Evolutionary conservation across 2,888 invertebrate genomes (phyloP).

Genomic region (Epiperipatus broadwayi): DNA sequence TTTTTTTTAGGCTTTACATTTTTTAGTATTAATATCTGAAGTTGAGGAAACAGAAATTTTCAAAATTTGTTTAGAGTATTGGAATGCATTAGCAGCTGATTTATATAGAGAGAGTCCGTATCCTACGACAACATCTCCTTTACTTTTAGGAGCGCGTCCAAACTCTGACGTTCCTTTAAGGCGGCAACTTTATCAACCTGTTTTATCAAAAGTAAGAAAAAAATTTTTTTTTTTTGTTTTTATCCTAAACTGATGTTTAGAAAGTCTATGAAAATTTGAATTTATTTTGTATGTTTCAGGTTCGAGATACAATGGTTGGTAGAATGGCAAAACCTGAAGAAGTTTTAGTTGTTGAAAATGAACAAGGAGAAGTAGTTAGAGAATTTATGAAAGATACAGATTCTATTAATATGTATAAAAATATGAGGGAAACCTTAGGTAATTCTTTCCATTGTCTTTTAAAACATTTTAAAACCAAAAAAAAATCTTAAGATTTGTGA

Average conservation of each 20-base stretch:
- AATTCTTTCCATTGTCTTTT: slow-evolving; percentile 1
- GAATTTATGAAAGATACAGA: slow-evolving; percentile 99
- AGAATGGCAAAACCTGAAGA: slow-evolving; percentile 99
- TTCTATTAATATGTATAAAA: slow-evolving; percentile 95
- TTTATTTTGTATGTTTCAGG: slow-evolving; percentile 27
- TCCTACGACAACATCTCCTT: slow-evolving; percentile 25
- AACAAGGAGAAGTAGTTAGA: slow-evolving; percentile 95
- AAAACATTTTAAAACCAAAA: neutral
- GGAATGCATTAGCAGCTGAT: slow-evolving; percentile 81
- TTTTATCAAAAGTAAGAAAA: slow-evolving; percentile 27
- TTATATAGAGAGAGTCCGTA: slow-evolving; percentile 72
- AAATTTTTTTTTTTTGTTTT: slow-evolving; percentile 18
- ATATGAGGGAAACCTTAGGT: slow-evolving; percentile 80
- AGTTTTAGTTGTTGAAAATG: slow-evolving; percentile 97
- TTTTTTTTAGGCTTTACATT: slow-evolving; percentile 43
- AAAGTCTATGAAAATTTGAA: neutral
- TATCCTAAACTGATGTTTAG: neutral
- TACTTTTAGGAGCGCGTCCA: slow-evolving; percentile 24
- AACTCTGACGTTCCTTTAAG: slow-evolving; percentile 25
- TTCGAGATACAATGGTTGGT: slow-evolving; percentile 93
- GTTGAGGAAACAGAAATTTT: slow-evolving; percentile 99
- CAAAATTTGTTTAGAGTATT: slow-evolving; percentile 97
- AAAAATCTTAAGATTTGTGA: neutral
- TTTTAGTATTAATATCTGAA: slow-evolving; percentile 77
- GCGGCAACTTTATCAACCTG: slow-evolving; percentile 29